Percentiles rank a stretch among this genome's conserved stretches.
Evolutionary conservation across 2,888 invertebrate species (phyloP).

Genomic region (Muschampia plurimacula): DNA sequence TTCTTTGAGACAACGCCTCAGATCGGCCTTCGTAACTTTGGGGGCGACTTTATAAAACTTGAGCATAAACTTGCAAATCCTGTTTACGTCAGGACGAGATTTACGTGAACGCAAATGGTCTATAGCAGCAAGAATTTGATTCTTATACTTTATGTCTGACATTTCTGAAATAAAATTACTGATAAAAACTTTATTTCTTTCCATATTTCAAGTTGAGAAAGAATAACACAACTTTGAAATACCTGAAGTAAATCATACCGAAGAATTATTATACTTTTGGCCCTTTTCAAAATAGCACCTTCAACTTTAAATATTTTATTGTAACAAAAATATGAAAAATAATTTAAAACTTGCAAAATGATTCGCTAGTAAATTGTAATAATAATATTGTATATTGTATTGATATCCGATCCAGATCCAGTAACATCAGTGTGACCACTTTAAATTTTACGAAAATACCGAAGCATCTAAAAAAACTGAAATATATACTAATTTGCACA

Average conservation of each 20-base stretch:
- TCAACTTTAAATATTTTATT: background rate
- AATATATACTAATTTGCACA: too few species aligned
- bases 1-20: constrained; percentile 90
- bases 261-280: constrained; percentile 5
- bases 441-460: too few species aligned
- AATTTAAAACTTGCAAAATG: background rate
- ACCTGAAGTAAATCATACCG: constrained; percentile 59
- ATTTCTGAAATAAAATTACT: constrained; percentile 71
- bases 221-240: constrained; percentile 40
- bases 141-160: constrained; percentile 88
- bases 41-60: constrained; percentile 90
- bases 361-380: too few species aligned
- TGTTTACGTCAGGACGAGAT: constrained; percentile 93
- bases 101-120: constrained; percentile 93
- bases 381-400: too few species aligned
- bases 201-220: constrained; percentile 19
- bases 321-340: background rate
- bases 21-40: constrained; percentile 89
- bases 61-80: constrained; percentile 93
- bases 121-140: constrained; percentile 93
- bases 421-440: too few species aligned
- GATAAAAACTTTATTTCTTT: background rate
- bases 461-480: too few species aligned
- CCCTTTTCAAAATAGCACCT: background rate
- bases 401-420: too few species aligned